A percentile compares a stretch with the other conserved stretches of the same genome.
These are phyloP conservation scores for Lasioglossum malachurum DNA, from an alignment of 2,888 invertebrate genomes.

Conservation along the genomic window DNA sequence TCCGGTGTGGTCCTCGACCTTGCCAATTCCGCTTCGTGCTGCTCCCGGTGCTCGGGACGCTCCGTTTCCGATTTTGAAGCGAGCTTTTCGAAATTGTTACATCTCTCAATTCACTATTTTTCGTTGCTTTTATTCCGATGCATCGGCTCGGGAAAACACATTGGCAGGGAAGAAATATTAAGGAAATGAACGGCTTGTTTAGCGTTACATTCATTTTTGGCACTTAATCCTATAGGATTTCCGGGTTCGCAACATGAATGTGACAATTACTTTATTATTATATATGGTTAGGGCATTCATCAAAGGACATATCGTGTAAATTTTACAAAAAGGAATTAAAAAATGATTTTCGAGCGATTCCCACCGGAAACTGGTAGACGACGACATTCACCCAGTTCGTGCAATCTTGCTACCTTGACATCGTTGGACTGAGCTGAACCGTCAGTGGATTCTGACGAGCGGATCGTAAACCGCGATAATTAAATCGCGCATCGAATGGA, in stretches of 20 bases:
- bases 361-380: background rate
- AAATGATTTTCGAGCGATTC: background rate
- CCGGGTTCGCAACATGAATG: too few relatives aligned
- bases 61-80: background rate
- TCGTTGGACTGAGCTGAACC: background rate
- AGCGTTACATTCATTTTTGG: too few relatives aligned
- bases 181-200: too few relatives aligned
- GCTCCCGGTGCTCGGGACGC: background rate
- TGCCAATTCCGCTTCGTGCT: background rate
- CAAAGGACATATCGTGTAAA: too few relatives aligned
- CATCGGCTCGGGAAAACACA: background rate
- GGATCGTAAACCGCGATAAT: background rate
- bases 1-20: background rate
- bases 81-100: background rate
- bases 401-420: constrained; percentile 8
- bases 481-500: background rate
- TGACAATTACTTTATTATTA: too few relatives aligned
- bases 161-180: background rate
- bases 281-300: too few relatives aligned
- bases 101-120: background rate
- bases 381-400: constrained; percentile 2
- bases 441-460: background rate
- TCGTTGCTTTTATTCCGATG: background rate
- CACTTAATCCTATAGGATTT: too few relatives aligned
- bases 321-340: too few relatives aligned